Evolutionary conservation across 2,888 invertebrate genomes (phyloP).

Genomic region (Copidosoma aretas): DNA sequence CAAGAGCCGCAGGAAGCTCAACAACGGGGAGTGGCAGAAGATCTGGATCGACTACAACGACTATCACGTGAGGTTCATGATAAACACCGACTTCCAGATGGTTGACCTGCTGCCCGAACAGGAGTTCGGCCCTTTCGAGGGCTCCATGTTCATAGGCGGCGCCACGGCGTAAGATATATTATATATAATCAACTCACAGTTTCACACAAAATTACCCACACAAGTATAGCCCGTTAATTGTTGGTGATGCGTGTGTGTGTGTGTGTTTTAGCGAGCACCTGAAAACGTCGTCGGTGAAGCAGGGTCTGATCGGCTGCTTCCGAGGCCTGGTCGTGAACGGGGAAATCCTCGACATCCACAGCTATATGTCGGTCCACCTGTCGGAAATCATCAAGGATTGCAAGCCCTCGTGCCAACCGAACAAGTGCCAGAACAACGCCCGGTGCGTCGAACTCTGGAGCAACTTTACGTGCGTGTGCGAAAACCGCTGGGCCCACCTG

Average conservation of each 20-base stretch:
- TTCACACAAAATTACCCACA: too few species aligned
- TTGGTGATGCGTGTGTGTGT: constrained; percentile 1
- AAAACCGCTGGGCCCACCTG: constrained; percentile 90
- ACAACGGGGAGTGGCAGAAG: constrained; percentile 95
- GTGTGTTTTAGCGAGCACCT: constrained; percentile 72
- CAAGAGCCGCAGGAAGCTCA: constrained; percentile 80
- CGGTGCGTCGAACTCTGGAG: constrained; percentile 92
- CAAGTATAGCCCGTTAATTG: neutral
- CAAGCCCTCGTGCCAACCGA: constrained; percentile 91
- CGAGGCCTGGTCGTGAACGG: constrained; percentile 91
- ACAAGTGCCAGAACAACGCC: constrained; percentile 91
- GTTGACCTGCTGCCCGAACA: constrained; percentile 83
- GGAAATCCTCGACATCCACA: constrained; percentile 88
- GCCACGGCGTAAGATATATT: constrained; percentile 78
- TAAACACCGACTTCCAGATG: constrained; percentile 89
- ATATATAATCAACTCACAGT: neutral
- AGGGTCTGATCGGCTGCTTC: constrained; percentile 93
- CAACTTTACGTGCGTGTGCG: constrained; percentile 89
- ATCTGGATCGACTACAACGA: constrained; percentile 95
- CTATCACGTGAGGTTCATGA: constrained; percentile 91
- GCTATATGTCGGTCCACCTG: constrained; percentile 89
- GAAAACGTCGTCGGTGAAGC: constrained; percentile 82
- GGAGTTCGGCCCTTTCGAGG: constrained; percentile 91
- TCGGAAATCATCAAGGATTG: constrained; percentile 93
- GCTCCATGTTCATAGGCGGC: constrained; percentile 92